Base-by-base conservation (phyloP, 2,888 invertebrate species). In the Drosophila multiciliata region DNA sequence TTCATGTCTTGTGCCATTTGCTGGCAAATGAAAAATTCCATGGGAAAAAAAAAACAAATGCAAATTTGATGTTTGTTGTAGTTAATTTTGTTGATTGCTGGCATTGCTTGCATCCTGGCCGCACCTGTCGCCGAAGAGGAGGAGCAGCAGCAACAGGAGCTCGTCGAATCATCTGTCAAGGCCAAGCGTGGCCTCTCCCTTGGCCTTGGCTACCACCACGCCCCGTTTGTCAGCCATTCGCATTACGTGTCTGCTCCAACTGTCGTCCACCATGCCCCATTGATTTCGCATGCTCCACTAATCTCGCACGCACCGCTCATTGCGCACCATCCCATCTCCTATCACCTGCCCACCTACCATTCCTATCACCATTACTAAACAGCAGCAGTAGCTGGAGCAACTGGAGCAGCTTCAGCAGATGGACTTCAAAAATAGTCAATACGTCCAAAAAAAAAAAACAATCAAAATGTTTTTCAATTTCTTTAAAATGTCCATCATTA, bases 171-270 rank as follows among this genome's bases (percentile, higher is more conserved):
- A 1, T 76, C 90, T 12, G 75, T 73, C 9, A 92, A 92, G 82
- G 68, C 82, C 5, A 92, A 92, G 67, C 91, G 92, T 15, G 92
- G 92, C 29, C 67, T 92, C 38, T 59, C 88, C 0, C 68, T 92
- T 11, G 91, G 92, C 0, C 57, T 92, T 5, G 92, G 92, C 20
- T 87, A 91, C 40, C 92, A 92, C 63, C 92, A 92, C 63, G 83
- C 91, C 20, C 92, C 92, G 7, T 20, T 89, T 62, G 40, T 92
- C 12, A 78, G 92, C 42, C 90, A 91, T 32, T 88, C 92, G 55
- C 90, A 79, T 53, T 87, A 86, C 55, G 80, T 90, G 8, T 84
- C 90, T 7, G 89, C 91, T 20, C 91, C 91, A 40, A 81, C 92
- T 20, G 40, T 89, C 36, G 85, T 91, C 0, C 90, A 91, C 66